Percentiles rank a stretch among this genome's conserved stretches.
These are phyloP conservation scores for Melanotaenia boesemani DNA, from an alignment of 2,797 vertebrate species.

Conservation along the genomic window DNA sequence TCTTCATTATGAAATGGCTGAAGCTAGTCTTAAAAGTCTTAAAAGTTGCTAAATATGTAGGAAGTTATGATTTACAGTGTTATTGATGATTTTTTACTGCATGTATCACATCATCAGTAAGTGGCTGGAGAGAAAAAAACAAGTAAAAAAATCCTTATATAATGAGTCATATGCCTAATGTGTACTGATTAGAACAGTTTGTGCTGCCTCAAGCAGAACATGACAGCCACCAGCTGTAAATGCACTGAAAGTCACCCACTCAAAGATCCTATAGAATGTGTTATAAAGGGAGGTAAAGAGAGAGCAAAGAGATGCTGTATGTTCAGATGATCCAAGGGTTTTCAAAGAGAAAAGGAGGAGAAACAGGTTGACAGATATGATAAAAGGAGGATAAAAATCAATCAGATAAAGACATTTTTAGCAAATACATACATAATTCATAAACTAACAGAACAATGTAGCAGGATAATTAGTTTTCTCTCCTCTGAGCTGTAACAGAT, in stretches of 20 bases:
- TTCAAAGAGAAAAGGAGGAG: not conserved
- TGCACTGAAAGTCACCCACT: constrained; percentile 51
- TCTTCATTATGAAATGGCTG: too few species aligned
- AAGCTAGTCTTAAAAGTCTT: too few species aligned
- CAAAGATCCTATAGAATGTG: constrained; percentile 3
- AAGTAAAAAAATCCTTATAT: constrained; percentile 21
- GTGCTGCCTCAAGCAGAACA: constrained; percentile 43
- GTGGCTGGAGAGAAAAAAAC: not conserved
- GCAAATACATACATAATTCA: not conserved
- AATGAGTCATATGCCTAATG: constrained; percentile 66
- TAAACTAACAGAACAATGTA: not conserved
- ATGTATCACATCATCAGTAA: constrained; percentile 42
- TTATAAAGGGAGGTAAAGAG: not conserved
- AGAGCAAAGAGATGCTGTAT: not conserved
- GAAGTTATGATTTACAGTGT: not conserved
- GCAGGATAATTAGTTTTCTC: not conserved
- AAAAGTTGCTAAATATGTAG: too few species aligned
- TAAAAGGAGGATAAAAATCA: not conserved
- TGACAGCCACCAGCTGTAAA: constrained; percentile 51
- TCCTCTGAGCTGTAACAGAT: not conserved
- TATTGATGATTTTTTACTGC: constrained; percentile 31
- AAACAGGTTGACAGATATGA: not conserved
- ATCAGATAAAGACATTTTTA: not conserved
- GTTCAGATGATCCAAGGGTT: not conserved
- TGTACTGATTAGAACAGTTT: constrained; percentile 53